phyloP scores from a whole-genome alignment of 2,797 vertebrate genomes.

The Psittacula echo region DNA sequence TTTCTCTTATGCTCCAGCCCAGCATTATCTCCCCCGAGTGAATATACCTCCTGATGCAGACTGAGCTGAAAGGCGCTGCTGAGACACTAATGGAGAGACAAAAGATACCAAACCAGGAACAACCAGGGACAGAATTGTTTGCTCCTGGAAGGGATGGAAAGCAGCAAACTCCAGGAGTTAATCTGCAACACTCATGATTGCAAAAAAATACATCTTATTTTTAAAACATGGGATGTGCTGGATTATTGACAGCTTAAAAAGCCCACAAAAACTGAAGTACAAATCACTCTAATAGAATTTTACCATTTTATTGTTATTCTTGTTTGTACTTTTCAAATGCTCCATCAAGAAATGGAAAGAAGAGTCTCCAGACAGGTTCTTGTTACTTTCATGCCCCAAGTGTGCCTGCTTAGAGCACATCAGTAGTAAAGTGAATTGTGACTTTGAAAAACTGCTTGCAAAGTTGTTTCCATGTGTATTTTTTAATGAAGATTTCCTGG shows the following conservation, averaged over 20 bases:
- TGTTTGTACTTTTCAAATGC: neutral
- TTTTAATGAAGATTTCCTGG: neutral
- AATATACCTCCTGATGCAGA: neutral
- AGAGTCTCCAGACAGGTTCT: neutral
- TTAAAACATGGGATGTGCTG: neutral
- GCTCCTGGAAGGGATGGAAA: neutral
- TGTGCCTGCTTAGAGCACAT: neutral
- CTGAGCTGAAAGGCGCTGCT: neutral
- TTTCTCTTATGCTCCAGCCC: neutral
- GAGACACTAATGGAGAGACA: neutral
- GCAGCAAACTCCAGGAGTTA: neutral
- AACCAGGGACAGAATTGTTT: neutral
- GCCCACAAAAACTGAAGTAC: neutral
- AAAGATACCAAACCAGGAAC: neutral
- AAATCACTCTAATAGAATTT: neutral
- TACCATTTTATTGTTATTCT: neutral
- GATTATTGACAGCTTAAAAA: neutral
- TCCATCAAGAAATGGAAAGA: neutral
- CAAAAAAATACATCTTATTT: neutral
- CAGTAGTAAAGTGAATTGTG: neutral
- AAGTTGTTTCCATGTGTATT: neutral
- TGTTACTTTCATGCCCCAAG: neutral
- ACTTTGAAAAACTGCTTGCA: neutral
- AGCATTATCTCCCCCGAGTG: neutral
- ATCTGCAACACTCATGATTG: neutral